These are phyloP conservation scores for Carcinoscorpius rotundicauda DNA, from an alignment of 1,140 invertebrate genomes.

Conservation along the genomic window DNA sequence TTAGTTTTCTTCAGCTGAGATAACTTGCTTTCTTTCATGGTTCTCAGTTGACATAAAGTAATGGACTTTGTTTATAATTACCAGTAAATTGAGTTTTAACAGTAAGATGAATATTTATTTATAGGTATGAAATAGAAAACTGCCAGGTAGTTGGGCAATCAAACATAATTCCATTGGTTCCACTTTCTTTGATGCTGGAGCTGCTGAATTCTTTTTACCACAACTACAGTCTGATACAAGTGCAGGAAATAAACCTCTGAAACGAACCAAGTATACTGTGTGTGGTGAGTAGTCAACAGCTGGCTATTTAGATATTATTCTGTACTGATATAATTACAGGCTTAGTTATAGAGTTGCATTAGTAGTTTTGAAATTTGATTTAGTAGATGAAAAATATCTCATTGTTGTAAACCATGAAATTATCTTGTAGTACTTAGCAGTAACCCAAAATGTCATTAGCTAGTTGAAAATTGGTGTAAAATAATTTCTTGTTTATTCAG, in stretches of 20 bases:
- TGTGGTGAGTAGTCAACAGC: slow-evolving; percentile 15
- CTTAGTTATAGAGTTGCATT: not conserved
- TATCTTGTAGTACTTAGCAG: not conserved
- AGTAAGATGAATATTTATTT: slow-evolving; percentile 12
- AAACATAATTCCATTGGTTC: slow-evolving; percentile 84
- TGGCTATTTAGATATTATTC: not conserved
- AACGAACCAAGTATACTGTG: slow-evolving; percentile 35
- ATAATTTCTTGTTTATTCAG: too few species aligned
- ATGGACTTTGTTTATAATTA: slow-evolving; percentile 7
- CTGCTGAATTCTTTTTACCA: slow-evolving; percentile 77
- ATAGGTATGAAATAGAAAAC: slow-evolving; percentile 59
- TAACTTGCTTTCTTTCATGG: too few species aligned
- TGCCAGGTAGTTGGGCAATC: slow-evolving; percentile 86
- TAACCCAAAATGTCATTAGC: too few species aligned
- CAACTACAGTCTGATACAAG: slow-evolving; percentile 25
- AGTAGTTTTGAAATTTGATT: not conserved
- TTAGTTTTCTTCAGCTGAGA: too few species aligned
- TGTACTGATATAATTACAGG: too few species aligned
- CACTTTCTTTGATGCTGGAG: slow-evolving; percentile 90
- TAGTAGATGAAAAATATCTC: not conserved
- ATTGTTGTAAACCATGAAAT: not conserved
- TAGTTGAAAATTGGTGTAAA: too few species aligned
- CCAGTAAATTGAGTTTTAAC: slow-evolving; percentile 6
- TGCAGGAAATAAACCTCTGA: slow-evolving; percentile 28
- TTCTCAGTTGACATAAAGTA: too few species aligned